Evolutionary conservation across 2,888 invertebrate species (phyloP).

Genomic region (Exephanes ischioxanthus): DNA sequence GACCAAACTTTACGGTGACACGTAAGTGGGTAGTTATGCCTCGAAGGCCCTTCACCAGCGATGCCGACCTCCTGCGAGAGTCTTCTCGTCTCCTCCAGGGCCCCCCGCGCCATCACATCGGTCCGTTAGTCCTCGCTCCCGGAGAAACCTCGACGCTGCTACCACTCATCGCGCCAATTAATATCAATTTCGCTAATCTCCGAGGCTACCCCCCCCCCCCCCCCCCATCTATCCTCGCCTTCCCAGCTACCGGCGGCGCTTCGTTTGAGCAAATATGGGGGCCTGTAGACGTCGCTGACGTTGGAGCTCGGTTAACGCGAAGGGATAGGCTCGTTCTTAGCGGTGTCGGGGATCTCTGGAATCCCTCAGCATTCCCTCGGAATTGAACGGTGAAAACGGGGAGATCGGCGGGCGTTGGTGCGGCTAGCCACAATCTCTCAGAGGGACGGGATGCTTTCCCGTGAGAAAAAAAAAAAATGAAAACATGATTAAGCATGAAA

Average conservation of each 20-base stretch:
- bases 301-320: conserved; percentile 13
- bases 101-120: conserved; percentile 8
- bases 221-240: conserved; percentile 21
- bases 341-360: conserved; percentile 23
- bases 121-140: conserved; percentile 29
- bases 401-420: conserved; percentile 27
- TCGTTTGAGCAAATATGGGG: conserved; percentile 38
- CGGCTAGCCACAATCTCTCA: conserved; percentile 41
- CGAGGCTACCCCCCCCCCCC: background rate
- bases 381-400: conserved; percentile 2
- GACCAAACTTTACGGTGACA: conserved; percentile 60
- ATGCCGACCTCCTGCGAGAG: background rate
- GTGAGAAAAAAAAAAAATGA: too few relatives aligned
- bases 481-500: too few relatives aligned
- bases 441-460: background rate
- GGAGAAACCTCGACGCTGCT: conserved; percentile 44
- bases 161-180: conserved; percentile 66
- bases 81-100: conserved; percentile 23
- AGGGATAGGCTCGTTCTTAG: conserved; percentile 28
- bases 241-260: conserved; percentile 22
- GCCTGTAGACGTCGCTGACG: conserved; percentile 10
- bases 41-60: conserved; percentile 38
- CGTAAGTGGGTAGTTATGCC: conserved; percentile 64
- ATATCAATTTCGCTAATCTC: conserved; percentile 68
- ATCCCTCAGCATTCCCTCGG: conserved; percentile 3